Evolutionary conservation across 2,113 vertebrate species (phyloP).

Genomic region (Zootoca vivipara): DNA sequence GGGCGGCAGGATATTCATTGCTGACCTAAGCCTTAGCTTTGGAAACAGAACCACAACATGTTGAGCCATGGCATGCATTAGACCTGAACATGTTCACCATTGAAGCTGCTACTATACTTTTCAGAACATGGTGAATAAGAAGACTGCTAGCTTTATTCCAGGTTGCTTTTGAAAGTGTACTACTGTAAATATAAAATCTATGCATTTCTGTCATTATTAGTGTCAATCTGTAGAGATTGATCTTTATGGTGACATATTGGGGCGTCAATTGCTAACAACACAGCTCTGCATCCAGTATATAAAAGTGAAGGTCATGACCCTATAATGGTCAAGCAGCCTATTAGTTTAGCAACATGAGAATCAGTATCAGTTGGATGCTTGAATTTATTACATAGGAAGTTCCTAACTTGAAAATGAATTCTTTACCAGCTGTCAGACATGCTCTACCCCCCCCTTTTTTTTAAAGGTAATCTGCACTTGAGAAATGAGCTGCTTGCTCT

Average conservation of each 20-base stretch:
- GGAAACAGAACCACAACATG: not conserved
- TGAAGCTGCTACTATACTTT: conserved; percentile 26
- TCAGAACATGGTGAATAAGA: not conserved
- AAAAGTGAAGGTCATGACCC: conserved; percentile 68
- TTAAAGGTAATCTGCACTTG: conserved; percentile 59
- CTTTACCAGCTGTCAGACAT: conserved; percentile 64
- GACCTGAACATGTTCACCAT: not conserved
- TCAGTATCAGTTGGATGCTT: conserved; percentile 47
- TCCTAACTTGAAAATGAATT: conserved; percentile 67
- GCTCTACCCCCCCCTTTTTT: conserved; percentile 39
- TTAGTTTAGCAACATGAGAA: conserved; percentile 68
- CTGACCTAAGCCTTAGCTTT: not conserved
- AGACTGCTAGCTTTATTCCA: not conserved
- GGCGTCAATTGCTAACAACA: conserved; percentile 64
- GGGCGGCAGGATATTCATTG: not conserved
- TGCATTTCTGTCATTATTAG: conserved; percentile 49
- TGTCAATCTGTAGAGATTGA: conserved; percentile 14
- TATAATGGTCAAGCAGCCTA: conserved; percentile 73
- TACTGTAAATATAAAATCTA: rapidly evolving
- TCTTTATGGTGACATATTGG: conserved; percentile 32
- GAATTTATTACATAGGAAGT: conserved; percentile 70
- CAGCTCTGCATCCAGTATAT: conserved; percentile 54
- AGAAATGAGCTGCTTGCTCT: conserved; percentile 39
- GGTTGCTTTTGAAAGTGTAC: not conserved
- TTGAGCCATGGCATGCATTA: not conserved